These are phyloP conservation scores for Lamellibrachia satsuma DNA, from an alignment of 2,888 invertebrate species.

Conservation along the genomic window DNA sequence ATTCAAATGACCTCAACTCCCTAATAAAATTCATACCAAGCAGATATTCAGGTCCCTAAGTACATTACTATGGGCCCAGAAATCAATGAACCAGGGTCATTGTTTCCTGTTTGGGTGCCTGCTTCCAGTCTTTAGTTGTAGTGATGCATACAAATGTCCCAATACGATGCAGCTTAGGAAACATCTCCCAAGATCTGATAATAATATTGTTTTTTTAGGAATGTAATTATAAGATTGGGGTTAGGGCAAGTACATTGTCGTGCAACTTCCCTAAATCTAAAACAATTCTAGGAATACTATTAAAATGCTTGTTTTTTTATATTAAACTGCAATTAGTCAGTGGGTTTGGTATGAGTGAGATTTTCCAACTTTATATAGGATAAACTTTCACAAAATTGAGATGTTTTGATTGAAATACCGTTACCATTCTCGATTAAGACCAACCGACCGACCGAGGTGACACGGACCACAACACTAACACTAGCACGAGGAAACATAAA, in stretches of 20 bases:
- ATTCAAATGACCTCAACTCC: background rate
- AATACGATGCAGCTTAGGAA: background rate
- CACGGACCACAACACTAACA: background rate
- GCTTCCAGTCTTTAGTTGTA: background rate
- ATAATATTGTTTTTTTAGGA: background rate
- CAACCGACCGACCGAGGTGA: background rate
- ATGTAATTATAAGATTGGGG: background rate
- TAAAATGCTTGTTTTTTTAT: background rate
- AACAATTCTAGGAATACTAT: background rate
- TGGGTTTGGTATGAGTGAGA: background rate
- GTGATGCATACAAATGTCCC: background rate
- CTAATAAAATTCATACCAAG: constrained; percentile 5
- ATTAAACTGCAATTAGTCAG: background rate
- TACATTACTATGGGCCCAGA: background rate
- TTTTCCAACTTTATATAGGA: no score
- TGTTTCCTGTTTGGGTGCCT: background rate
- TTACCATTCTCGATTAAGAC: background rate
- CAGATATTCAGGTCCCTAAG: background rate
- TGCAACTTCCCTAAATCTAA: background rate
- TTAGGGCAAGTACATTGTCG: background rate
- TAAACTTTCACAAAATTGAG: no score
- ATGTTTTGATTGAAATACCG: background rate
- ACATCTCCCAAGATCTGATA: background rate
- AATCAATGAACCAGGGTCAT: background rate
- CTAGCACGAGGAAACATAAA: background rate